phyloP scores from a whole-genome alignment of 1,140 invertebrate species.

The Megalonaias nervosa region DNA sequence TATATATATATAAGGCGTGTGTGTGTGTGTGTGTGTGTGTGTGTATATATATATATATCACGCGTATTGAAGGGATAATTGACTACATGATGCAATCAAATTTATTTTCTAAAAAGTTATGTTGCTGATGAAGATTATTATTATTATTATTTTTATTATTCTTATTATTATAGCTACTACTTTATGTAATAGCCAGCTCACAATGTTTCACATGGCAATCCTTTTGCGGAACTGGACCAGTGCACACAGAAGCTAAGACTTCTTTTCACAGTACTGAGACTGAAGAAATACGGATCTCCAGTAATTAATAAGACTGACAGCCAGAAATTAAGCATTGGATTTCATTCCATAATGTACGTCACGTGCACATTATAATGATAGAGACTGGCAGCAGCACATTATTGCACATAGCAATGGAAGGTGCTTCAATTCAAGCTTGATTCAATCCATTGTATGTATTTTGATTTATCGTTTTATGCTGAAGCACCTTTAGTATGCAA shows the following conservation, averaged over 20 bases:
- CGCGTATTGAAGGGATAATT: too few relatives aligned
- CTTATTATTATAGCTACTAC: background rate
- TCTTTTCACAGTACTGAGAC: conserved; percentile 15
- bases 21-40: too few relatives aligned
- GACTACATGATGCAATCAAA: too few relatives aligned
- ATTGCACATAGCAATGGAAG: background rate
- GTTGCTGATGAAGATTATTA: too few relatives aligned
- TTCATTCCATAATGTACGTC: background rate
- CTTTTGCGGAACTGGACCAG: conserved; percentile 41
- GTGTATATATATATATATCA: too few relatives aligned
- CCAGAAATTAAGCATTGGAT: conserved; percentile 18
- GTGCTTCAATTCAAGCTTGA: too few relatives aligned
- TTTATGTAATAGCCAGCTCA: conserved; percentile 39
- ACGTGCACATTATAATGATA: background rate
- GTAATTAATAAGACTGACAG: conserved; percentile 17
- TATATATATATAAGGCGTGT: too few relatives aligned
- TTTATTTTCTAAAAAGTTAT: too few relatives aligned
- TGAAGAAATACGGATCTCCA: conserved; percentile 7
- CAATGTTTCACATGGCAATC: conserved; percentile 46
- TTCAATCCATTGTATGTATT: too few relatives aligned
- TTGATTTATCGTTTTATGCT: too few relatives aligned
- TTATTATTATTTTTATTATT: too few relatives aligned
- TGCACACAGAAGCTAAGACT: conserved; percentile 41
- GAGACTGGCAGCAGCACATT: background rate
- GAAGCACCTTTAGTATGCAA: background rate